Evolutionary conservation across 2,113 vertebrate species (phyloP), one percentile per base, ranked within the genome.

Genomic region (Dromiciops gliroides): DNA sequence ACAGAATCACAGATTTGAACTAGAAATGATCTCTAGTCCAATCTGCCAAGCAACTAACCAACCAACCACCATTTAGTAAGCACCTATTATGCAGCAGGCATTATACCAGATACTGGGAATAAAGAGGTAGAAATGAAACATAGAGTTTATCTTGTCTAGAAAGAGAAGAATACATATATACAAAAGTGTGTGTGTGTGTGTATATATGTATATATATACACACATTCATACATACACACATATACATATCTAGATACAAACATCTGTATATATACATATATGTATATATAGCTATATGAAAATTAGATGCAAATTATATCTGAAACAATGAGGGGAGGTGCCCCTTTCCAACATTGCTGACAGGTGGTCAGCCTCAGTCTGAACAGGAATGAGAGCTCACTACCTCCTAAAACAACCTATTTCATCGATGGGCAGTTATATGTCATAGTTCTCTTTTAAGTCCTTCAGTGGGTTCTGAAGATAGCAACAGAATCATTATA

Each of bases 401-500:
- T 83, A 8, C 19, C 6, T 83, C n/a, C 19, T 44, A 44, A 83
- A 83, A 16, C n/a, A 83, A n/a, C n/a, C 5, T 19, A 44, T 83
- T 83, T 83, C 67, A 83, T 44, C 44, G 67, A 44, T 44, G n/a
- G 37, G 8, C 67, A 83, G 37, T 37, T 37, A 37, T 67, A 67
- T 67, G 37, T 67, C 31, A 67, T 67, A 91, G 19, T 50, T 47
- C 48, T 88, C 24, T 92, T 90, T 94, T 83, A 94, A 94, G 50
- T n/a, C 26, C 47, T 92, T 83, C 50, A 52, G 26, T 88, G 90
- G 25, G 11, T 37, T 56, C 91, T 90, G 31, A 83, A 83, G 48
- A 7, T 90, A 50, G 51, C 31, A 90, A 50, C 47, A 48, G 19
- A 92, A 90, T 95, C 44, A 92, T 48, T 93, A 94, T 28, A 94